phyloP scores from a whole-genome alignment of 2,797 vertebrate genomes.

The Vireo griseus region DNA sequence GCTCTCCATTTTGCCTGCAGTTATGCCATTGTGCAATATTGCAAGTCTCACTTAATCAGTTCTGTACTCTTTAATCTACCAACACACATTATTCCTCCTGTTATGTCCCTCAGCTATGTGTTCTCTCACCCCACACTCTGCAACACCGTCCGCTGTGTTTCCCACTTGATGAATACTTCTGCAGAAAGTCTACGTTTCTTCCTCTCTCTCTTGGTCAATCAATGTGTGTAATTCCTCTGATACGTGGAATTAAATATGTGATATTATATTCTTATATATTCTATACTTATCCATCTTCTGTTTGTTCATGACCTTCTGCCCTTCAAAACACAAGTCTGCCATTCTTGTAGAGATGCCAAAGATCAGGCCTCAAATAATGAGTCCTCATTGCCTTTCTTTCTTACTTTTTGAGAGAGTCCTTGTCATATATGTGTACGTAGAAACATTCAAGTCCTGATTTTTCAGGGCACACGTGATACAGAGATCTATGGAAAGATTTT shows the following conservation, averaged over 20 bases:
- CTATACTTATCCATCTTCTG: background rate
- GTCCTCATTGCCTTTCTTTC: background rate
- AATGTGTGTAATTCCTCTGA: background rate
- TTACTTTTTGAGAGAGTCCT: background rate
- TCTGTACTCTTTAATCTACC: background rate
- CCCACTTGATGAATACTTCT: background rate
- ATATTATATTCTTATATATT: background rate
- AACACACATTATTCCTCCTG: background rate
- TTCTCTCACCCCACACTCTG: background rate
- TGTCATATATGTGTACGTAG: background rate
- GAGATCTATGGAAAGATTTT: background rate
- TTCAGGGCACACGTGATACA: background rate
- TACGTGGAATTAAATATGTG: background rate
- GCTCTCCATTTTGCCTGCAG: background rate
- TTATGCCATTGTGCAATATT: background rate
- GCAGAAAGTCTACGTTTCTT: background rate
- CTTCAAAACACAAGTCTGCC: background rate
- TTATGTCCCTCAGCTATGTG: background rate
- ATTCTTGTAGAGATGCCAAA: background rate
- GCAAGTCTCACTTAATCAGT: background rate
- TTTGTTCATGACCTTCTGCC: background rate
- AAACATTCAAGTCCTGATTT: background rate
- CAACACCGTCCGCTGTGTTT: background rate
- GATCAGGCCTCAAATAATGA: background rate
- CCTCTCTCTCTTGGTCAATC: background rate